Evolutionary conservation across 2,888 invertebrate species (phyloP), one percentile per base, ranked within the genome.

Genomic region (Sinohyriopsis cumingii): DNA sequence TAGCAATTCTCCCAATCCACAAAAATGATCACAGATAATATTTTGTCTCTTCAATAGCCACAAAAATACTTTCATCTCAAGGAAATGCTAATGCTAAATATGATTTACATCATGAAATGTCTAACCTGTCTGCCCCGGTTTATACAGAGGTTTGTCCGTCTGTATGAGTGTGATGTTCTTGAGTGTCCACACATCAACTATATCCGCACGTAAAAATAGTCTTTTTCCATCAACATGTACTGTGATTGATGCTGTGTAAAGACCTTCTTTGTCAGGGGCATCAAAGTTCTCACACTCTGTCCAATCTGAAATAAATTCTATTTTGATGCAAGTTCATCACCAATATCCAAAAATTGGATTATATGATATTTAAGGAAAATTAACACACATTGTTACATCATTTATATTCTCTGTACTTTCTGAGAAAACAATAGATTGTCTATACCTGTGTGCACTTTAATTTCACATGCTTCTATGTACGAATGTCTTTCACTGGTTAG

Each of bases 141-240:
- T 86, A 67, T 86, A 87, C 33, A 84, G 73, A 19, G 87, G 87
- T 72, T 86, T 86, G 75, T 86, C 86, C 15, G 86, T 86, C 77
- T 87, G 86, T 64, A 84, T 76, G 20, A 87, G 74, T 5, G 84
- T 86, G 55, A 86, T 79, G 7, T 76, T 62, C 55, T 76, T 76
- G 15, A 73, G 63, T n/a, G 69, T 69, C 22, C 67, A 62, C 19
- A 81, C 75, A 22, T 69, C 68, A 19, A 82, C 72, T 59, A 77
- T 65, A 7, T 67, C 61, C 20, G 59, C 33, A 7, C 62, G 55
- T 19, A 18, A 25, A 28, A 63, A 62, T 25, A 59, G 54, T 0
- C 54, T 20, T 6, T 54, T 55, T 18, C 28, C 59, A 7, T 54
- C 55, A 5, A 55, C 25, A 24, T 28, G 67, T 7, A 24, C 53